Evolutionary conservation across 2,797 vertebrate genomes (phyloP).

Genomic region (Phoxinus dragarum): DNA sequence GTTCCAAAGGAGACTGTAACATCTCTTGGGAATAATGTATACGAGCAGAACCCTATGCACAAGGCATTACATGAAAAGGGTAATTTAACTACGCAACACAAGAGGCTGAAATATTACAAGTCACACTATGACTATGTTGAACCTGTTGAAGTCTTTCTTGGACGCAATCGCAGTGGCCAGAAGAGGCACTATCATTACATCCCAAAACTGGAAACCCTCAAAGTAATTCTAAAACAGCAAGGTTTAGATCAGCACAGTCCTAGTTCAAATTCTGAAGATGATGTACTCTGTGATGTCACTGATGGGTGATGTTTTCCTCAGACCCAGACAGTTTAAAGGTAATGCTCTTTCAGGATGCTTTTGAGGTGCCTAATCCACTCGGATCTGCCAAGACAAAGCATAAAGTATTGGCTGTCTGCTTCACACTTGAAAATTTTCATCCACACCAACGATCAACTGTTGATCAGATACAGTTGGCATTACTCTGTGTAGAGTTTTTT

Average conservation of each 20-base stretch:
- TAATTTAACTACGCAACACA: slow-evolving; percentile 34
- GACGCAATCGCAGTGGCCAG: slow-evolving; percentile 43
- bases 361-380: slow-evolving; percentile 43
- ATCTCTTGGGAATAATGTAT: slow-evolving; percentile 53
- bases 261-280: slow-evolving; percentile 31
- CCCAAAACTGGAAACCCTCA: slow-evolving; percentile 44
- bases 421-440: slow-evolving; percentile 42
- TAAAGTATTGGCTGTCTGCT: slow-evolving; percentile 49
- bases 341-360: slow-evolving; percentile 49
- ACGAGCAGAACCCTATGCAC: slow-evolving; percentile 49
- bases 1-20: slow-evolving; percentile 46
- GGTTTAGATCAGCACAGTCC: slow-evolving; percentile 24
- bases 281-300: slow-evolving; percentile 34
- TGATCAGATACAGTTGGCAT: slow-evolving; percentile 53
- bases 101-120: slow-evolving; percentile 57
- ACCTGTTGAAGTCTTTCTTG: slow-evolving; percentile 53
- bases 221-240: slow-evolving; percentile 10
- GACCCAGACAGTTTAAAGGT: slow-evolving; percentile 49
- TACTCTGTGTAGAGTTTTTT: slow-evolving; percentile 45
- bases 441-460: slow-evolving; percentile 50
- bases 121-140: slow-evolving; percentile 49
- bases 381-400: slow-evolving; percentile 48
- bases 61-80: slow-evolving; percentile 50
- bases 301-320: slow-evolving; percentile 52
- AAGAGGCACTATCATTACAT: slow-evolving; percentile 52